Evolutionary conservation across 2,113 vertebrate species (phyloP).

Genomic region (Chrysemys picta): DNA sequence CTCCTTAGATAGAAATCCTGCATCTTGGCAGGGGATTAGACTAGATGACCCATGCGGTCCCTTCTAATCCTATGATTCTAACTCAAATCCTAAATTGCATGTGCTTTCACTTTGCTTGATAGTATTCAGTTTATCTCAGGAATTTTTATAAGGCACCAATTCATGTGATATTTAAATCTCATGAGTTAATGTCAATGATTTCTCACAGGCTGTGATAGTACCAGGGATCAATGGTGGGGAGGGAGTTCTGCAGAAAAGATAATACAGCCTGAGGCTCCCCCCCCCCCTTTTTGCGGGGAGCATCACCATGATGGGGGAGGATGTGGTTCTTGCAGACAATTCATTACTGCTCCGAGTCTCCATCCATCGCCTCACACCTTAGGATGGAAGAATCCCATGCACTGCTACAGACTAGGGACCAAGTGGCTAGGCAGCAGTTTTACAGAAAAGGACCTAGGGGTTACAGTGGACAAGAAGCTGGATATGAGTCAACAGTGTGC

Average conservation of each 20-base stretch:
- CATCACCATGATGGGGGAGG: neutral
- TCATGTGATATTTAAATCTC: neutral
- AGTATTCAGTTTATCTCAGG: too few species aligned
- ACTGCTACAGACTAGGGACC: too few species aligned
- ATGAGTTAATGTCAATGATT: neutral
- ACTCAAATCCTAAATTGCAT: too few species aligned
- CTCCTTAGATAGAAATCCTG: neutral
- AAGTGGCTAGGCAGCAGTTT: too few species aligned
- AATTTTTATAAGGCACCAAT: neutral
- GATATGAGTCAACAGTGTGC: too few species aligned
- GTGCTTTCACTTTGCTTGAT: too few species aligned
- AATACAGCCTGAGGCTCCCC: neutral
- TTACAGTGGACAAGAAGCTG: too few species aligned
- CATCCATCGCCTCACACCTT: neutral
- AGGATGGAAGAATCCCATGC: too few species aligned
- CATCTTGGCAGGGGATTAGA: neutral
- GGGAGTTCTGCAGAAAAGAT: neutral
- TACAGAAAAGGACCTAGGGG: too few species aligned
- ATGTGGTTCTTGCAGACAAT: neutral
- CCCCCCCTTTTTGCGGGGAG: neutral
- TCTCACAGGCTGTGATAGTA: neutral
- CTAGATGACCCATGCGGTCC: neutral
- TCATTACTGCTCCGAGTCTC: accelerated
- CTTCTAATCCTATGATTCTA: neutral
- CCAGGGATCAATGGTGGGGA: neutral